Evolutionary conservation across 92 coral and sea anemone species (phyloP).

Genomic region (Porites cylindrica): DNA sequence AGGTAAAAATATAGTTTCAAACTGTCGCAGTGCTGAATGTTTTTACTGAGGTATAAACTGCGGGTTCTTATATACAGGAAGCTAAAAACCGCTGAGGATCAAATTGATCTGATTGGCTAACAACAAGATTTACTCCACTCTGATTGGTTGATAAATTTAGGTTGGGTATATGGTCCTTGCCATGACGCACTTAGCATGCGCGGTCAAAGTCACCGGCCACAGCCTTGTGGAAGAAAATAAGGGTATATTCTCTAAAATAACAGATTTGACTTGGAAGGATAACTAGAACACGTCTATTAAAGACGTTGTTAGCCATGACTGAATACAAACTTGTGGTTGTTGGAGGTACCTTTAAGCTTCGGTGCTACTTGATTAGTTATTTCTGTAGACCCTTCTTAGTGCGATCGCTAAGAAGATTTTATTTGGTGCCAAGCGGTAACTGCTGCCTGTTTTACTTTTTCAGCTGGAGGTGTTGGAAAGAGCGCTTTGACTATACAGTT

Average conservation of each 20-base stretch:
- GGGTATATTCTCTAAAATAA: conserved; percentile 59
- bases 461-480: conserved; percentile 99
- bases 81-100: neutral
- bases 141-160: conserved; percentile 96
- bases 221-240: conserved; percentile 72
- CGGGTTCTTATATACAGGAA: conserved; percentile 17
- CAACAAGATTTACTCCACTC: conserved; percentile 1
- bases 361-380: neutral
- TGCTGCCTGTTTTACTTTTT: conserved; percentile 21
- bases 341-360: conserved; percentile 77
- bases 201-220: conserved; percentile 74
- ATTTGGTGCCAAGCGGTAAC: neutral
- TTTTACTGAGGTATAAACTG: neutral
- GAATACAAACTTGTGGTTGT: conserved; percentile 97
- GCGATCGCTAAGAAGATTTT: neutral
- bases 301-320: conserved; percentile 72
- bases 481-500: conserved; percentile 98
- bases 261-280: conserved; percentile 21
- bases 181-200: conserved; percentile 70
- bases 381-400: neutral
- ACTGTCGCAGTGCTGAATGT: no score
- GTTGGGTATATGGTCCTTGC: conserved; percentile 60
- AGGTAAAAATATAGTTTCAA: no score
- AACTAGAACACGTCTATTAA: conserved; percentile 28
- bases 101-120: conserved; percentile 48